Evolutionary conservation across 1,140 invertebrate species (phyloP), one percentile per base, ranked within the genome.

Genomic region (Nebria ingens): DNA sequence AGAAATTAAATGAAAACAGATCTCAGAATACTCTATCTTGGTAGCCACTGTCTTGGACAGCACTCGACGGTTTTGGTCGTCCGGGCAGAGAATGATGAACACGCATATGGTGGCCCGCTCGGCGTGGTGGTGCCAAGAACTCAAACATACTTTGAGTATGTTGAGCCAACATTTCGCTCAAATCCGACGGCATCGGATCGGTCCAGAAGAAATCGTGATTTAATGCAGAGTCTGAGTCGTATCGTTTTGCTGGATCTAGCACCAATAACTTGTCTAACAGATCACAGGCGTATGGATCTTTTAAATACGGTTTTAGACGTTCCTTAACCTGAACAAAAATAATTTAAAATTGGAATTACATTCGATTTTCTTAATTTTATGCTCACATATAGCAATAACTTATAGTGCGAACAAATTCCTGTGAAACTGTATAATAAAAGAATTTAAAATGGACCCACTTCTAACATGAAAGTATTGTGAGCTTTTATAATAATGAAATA

Each of bases 171-270:
- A 97, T 97, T 74, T 89, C 91, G 21, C 82, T 87, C 1, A 97
- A 73, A 66, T 96, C 92, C 65, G 84, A 86, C 0, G 94, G 93
- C 85, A 95, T 89, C 21, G 97, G 96, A 69, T 97, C 93, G 1
- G 85, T 91, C 92, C 93, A 98, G 70, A 98, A 99, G 70, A 98
- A 98, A 66, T 97, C 93, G 64, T 98, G 94, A 76, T 97, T 96
- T 1, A 99, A 68, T 0, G 95, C 95, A 1, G 86, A 86, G 66
- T 98, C 94, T 0, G 93, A 86, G 70, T 97, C 91, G 22, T 85
- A 85, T 60, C 97, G 75, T 70, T 95, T 94, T 0, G 82, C 80
- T 0, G 97, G 97, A 75, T 98, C 93, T 17, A 99, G 72, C 17
- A 88, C 86, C 4, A 99, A 69, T 3, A 99, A 72, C 70, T 92